These are phyloP conservation scores for Apis laboriosa DNA, from an alignment of 1,140 invertebrate genomes.

Conservation along the genomic window DNA sequence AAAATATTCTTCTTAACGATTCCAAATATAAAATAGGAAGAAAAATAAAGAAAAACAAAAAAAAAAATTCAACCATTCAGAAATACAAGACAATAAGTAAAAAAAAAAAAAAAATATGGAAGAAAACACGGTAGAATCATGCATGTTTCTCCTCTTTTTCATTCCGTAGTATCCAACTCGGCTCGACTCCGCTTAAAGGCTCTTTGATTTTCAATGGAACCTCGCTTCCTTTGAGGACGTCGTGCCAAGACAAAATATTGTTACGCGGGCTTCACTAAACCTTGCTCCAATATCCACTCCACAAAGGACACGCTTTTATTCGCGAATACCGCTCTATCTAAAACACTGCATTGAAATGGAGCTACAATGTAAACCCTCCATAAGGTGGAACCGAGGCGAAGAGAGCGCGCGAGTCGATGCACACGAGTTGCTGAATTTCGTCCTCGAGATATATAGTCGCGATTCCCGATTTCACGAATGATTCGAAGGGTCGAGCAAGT, in stretches of 20 bases:
- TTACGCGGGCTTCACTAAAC: constrained; percentile 45
- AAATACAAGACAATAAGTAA: too few relatives aligned
- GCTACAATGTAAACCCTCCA: constrained; percentile 25
- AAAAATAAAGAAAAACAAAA: neutral
- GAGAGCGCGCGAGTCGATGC: neutral
- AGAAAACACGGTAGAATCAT: neutral
- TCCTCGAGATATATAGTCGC: neutral
- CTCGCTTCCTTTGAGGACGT: constrained; percentile 24
- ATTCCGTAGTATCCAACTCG: too few relatives aligned
- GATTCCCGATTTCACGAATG: neutral
- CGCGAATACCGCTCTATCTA: constrained; percentile 17
- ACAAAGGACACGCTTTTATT: constrained; percentile 49
- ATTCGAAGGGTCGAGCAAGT: neutral
- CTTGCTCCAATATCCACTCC: constrained; percentile 40
- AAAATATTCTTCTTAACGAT: too few relatives aligned
- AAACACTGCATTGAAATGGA: constrained; percentile 38
- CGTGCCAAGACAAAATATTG: constrained; percentile 47
- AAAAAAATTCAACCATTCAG: too few relatives aligned
- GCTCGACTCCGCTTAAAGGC: constrained; percentile 32
- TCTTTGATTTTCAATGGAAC: constrained; percentile 49
- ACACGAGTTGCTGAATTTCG: neutral
- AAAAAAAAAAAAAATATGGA: neutral
- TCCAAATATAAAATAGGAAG: too few relatives aligned
- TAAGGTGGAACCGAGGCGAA: neutral
- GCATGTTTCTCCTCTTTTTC: neutral